Base-by-base conservation (phyloP, 2,113 vertebrate genomes). In the Thermophis baileyi region DNA sequence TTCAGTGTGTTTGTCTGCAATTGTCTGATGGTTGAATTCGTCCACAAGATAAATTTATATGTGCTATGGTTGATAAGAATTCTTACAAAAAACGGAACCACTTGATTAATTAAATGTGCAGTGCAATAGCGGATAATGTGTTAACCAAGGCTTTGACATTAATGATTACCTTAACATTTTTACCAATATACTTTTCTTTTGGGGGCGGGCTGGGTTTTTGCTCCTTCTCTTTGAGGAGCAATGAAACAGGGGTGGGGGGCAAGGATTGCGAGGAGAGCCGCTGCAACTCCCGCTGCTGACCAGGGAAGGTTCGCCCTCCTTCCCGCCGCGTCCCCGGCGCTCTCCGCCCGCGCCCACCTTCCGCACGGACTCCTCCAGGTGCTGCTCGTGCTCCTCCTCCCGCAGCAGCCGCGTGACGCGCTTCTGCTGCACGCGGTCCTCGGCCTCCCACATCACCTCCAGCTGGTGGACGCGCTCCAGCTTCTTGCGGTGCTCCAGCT, bases 331-430 rank as follows among this genome's bases (percentile, higher is more conserved):
- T 8, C 27, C 57, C 25, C 8, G 3, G 9, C 8, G 57, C 27
- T 22, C 10, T 63, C 11, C 69, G n/a, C 16, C 69, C n/a, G 69
- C n/a, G 91, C 93, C 94, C 94, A 98, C 98, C 96, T 97, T 97
- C 12, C 96, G 81, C 92, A 98, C 94, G 27, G 97, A 96, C 81
- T 98, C 97, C 93, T 99, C 97, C 49, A 97, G 95, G 44, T 96
- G 96, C 91, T 95, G 96, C 93, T 98, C 98, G 8, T 94, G 94
- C 25, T 98, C 96, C 91, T 98, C 97, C 16, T 98, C 95, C 50
- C 98, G 97, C 91, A 98, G 60, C 85, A 97, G 93, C 20, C 97
- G 95, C 55, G 97, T 94, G 50, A 97, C 92, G 3, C 97, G 95
- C 96, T 94, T 98, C 87, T 85, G 97, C 50, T 98, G 97, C 0